A percentile compares a stretch with the other conserved stretches of the same genome.
These are phyloP conservation scores for Episyrphus balteatus DNA, from an alignment of 1,140 invertebrate species.

Conservation along the genomic window DNA sequence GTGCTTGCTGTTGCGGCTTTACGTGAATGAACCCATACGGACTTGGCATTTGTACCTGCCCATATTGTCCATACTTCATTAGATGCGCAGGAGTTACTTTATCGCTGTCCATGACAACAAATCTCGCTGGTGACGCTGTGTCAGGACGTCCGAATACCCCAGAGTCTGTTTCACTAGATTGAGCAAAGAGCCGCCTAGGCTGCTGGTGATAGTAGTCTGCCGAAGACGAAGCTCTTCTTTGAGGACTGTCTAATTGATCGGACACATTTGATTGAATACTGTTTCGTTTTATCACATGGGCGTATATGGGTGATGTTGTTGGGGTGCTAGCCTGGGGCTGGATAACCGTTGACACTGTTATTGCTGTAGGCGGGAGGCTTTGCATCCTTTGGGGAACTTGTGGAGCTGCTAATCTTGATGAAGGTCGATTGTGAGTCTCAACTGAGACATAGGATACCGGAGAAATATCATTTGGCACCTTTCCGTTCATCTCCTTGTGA, in stretches of 20 bases:
- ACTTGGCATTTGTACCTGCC: slow-evolving; percentile 3
- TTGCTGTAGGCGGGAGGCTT: slow-evolving; percentile 16
- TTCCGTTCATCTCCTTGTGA: slow-evolving; percentile 9
- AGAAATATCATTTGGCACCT: slow-evolving; percentile 18
- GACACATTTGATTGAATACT: slow-evolving; percentile 28
- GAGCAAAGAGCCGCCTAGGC: not conserved
- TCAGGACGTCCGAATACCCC: slow-evolving; percentile 1
- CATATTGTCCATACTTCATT: slow-evolving; percentile 5
- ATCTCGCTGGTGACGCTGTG: slow-evolving; percentile 11
- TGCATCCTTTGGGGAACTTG: slow-evolving; percentile 29
- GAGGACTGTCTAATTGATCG: slow-evolving; percentile 21
- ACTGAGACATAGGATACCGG: slow-evolving; percentile 33
- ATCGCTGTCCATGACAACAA: slow-evolving; percentile 27
- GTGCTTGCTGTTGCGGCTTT: slow-evolving; percentile 3
- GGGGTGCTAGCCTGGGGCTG: not conserved
- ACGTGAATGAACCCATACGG: slow-evolving; percentile 10
- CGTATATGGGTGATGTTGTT: slow-evolving; percentile 24
- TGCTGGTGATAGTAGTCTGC: not conserved
- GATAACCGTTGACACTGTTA: not conserved
- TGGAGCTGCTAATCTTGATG: slow-evolving; percentile 13
- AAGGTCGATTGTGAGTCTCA: slow-evolving; percentile 13
- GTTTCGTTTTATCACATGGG: slow-evolving; percentile 27
- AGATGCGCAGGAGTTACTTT: slow-evolving; percentile 19
- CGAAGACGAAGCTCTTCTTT: slow-evolving; percentile 6
- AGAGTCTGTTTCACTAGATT: not conserved